phyloP scores from a whole-genome alignment of 1,140 invertebrate species.

The Bombus sibiricus region DNA sequence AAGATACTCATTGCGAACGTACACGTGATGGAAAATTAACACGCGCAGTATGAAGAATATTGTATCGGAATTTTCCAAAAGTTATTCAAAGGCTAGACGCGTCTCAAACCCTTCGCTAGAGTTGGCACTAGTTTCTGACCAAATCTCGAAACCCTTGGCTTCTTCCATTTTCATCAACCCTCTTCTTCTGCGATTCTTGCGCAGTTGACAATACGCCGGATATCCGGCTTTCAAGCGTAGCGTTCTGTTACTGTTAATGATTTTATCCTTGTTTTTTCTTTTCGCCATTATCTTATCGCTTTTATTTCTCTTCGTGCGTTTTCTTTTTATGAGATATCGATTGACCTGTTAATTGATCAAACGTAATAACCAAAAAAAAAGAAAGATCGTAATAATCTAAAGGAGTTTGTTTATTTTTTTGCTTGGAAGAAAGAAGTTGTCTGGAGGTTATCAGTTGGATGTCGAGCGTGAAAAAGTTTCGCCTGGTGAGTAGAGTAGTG shows the following conservation, averaged over 20 bases:
- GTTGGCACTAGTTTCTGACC: background rate
- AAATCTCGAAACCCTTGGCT: background rate
- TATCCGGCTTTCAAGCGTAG: background rate
- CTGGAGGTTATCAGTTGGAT: background rate
- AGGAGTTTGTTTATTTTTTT: background rate
- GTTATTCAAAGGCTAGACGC: background rate
- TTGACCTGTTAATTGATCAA: background rate
- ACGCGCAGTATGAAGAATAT: background rate
- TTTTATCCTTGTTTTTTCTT: no score
- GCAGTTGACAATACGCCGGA: background rate
- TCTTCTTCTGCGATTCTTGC: constrained; percentile 5
- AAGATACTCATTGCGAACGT: no score
- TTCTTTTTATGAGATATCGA: background rate
- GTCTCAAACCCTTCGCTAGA: background rate
- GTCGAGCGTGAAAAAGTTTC: background rate
- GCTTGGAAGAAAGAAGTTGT: no score
- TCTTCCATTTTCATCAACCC: background rate
- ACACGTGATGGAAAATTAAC: no score
- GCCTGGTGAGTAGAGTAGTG: background rate
- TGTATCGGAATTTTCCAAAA: background rate
- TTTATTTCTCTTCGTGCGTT: background rate
- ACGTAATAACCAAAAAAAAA: background rate
- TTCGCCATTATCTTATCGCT: background rate
- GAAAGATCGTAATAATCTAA: no score
- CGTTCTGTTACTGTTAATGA: background rate